These are phyloP conservation scores for Pseudomyrmex dendroicus DNA, from an alignment of 1,140 invertebrate species.

Conservation along the genomic window DNA sequence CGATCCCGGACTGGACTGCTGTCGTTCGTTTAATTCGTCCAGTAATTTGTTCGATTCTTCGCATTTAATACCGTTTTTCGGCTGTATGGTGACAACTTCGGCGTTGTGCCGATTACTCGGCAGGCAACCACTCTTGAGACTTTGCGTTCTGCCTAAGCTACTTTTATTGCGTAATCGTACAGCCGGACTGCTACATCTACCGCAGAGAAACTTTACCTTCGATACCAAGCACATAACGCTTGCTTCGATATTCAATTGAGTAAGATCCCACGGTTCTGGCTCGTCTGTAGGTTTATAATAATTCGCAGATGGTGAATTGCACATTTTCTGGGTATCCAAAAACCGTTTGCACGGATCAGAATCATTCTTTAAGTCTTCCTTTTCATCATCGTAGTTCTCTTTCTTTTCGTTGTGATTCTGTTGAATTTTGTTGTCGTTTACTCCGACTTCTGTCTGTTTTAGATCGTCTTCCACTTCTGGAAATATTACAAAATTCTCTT, in stretches of 20 bases:
- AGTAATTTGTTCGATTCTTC: slow-evolving; percentile 82
- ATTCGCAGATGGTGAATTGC: slow-evolving; percentile 91
- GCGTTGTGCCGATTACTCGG: slow-evolving; percentile 73
- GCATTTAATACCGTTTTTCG: slow-evolving; percentile 80
- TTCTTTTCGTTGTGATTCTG: slow-evolving; percentile 58
- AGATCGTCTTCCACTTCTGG: slow-evolving; percentile 81
- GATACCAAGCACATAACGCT: slow-evolving; percentile 94
- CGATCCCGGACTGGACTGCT: slow-evolving; percentile 67
- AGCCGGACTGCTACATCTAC: slow-evolving; percentile 89
- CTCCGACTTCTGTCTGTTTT: slow-evolving; percentile 63
- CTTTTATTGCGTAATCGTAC: slow-evolving; percentile 86
- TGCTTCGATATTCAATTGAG: slow-evolving; percentile 95
- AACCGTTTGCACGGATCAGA: slow-evolving; percentile 85
- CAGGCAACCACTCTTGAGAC: slow-evolving; percentile 77
- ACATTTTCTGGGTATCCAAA: slow-evolving; percentile 91
- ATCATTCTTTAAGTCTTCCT: slow-evolving; percentile 73
- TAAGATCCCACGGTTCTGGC: slow-evolving; percentile 95
- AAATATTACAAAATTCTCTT: slow-evolving; percentile 83
- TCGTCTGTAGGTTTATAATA: slow-evolving; percentile 93
- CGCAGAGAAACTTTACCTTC: slow-evolving; percentile 92
- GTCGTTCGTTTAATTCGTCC: slow-evolving; percentile 67
- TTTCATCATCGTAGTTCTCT: slow-evolving; percentile 73
- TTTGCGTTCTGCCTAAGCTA: slow-evolving; percentile 79
- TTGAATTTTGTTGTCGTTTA: slow-evolving; percentile 32
- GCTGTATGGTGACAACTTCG: slow-evolving; percentile 83